A percentile compares a stretch with the other conserved stretches of the same genome.
Conservation (phyloP, 2,888 invertebrate genomes). For the Hirtodrosophila trivittata region DNA sequence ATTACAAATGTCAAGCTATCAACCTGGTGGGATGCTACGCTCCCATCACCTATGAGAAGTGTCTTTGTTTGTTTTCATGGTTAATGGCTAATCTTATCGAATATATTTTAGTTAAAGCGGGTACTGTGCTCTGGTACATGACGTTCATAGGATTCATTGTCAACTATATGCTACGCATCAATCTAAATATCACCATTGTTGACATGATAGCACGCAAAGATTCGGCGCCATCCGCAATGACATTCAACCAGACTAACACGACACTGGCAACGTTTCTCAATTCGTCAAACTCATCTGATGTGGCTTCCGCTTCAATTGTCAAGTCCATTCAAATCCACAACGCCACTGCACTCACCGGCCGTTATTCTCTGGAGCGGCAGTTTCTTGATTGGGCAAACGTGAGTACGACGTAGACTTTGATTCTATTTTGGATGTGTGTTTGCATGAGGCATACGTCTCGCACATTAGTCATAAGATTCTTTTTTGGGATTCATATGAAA, state of each 20-base stretch:
- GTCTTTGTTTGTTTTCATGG: constrained; percentile 11
- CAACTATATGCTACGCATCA: constrained; percentile 88
- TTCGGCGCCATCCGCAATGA: constrained; percentile 13
- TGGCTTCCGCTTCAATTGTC: constrained; percentile 4
- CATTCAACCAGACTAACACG: constrained; percentile 3
- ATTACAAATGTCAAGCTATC: constrained; percentile 3
- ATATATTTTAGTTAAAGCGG: constrained; percentile 76
- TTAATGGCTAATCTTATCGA: background rate
- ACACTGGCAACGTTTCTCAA: constrained; percentile 1
- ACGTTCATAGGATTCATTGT: constrained; percentile 88
- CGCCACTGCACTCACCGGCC: constrained; percentile 17
- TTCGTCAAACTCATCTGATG: constrained; percentile 19
- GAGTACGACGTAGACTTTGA: constrained; percentile 39
- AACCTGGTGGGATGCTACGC: background rate
- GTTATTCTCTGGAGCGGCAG: constrained; percentile 68
- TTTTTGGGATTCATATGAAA: no score
- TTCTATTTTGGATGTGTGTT: constrained; percentile 9
- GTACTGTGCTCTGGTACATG: constrained; percentile 86
- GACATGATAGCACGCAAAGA: constrained; percentile 85
- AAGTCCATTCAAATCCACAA: constrained; percentile 7
- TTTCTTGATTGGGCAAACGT: constrained; percentile 73
- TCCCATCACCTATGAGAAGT: constrained; percentile 2
- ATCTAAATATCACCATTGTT: constrained; percentile 88
- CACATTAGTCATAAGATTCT: no score
- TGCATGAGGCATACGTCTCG: background rate